A percentile compares a stretch with the other conserved stretches of the same genome.
Conservation (phyloP, 2,113 vertebrate species). For the Dolichotis patagonum region DNA sequence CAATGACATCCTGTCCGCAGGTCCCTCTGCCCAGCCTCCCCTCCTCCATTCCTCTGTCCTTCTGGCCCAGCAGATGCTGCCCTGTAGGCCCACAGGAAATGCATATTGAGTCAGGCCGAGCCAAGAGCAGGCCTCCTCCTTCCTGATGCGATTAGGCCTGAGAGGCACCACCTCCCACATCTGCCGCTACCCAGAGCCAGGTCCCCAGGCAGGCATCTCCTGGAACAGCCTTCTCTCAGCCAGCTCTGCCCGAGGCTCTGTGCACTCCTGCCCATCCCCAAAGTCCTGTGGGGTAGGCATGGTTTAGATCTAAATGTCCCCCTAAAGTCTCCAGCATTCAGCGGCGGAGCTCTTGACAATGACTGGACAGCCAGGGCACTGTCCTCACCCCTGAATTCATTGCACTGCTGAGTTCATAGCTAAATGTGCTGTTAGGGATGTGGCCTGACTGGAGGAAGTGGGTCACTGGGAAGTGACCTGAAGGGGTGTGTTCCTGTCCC, state of each 20-base stretch:
- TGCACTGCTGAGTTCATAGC: neutral
- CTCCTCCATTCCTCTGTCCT: neutral
- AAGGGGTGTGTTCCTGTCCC: neutral
- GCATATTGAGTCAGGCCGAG: constrained; percentile 32
- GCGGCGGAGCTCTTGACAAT: neutral
- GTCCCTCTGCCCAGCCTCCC: neutral
- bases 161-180: neutral
- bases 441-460: neutral
- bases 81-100: constrained; percentile 56
- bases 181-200: constrained; percentile 43
- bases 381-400: neutral
- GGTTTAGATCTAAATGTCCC: neutral
- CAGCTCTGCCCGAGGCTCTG: neutral
- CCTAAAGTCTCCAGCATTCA: neutral
- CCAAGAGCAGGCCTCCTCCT: constrained; percentile 60
- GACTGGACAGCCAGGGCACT: no score
- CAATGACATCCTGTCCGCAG: neutral
- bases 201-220: neutral
- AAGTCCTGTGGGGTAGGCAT: neutral
- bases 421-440: neutral
- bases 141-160: constrained; percentile 68
- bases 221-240: neutral
- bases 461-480: neutral
- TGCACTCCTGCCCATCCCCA: neutral
- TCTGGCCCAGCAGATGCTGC: constrained; percentile 38